Conservation (phyloP, 1,140 invertebrate genomes). For the Pogonognathellus flavescens region DNA sequence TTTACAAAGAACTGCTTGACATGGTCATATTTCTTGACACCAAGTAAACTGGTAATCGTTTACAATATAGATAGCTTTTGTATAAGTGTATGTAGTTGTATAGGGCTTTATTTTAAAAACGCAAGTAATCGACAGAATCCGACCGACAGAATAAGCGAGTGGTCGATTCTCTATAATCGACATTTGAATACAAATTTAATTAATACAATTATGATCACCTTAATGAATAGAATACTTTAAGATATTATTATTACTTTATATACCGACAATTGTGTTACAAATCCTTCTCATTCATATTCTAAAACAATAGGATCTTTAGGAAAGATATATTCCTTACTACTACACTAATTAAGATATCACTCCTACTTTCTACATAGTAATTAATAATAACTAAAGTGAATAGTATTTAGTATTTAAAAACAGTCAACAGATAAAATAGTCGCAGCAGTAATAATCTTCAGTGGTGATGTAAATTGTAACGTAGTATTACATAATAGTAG, state of each 20-base stretch:
- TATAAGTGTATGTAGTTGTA: background rate
- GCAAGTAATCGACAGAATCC: background rate
- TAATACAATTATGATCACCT: too few species aligned
- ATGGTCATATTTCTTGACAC: background rate
- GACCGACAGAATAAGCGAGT: conserved; percentile 5
- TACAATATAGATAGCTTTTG: background rate
- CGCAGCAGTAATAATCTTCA: background rate
- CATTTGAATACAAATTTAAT: conserved; percentile 36
- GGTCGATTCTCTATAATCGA: background rate
- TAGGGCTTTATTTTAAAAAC: conserved; percentile 25
- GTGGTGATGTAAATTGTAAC: too few species aligned
- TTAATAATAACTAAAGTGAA: conserved; percentile 1
- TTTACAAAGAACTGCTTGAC: conserved; percentile 12
- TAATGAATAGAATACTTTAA: too few species aligned
- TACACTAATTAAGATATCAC: background rate
- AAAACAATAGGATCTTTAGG: conserved; percentile 3
- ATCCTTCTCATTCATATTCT: too few species aligned
- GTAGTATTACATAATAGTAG: too few species aligned
- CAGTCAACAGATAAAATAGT: conserved; percentile 38
- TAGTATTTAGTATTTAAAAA: conserved; percentile 17
- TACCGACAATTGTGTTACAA: too few species aligned
- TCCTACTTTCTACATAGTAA: background rate
- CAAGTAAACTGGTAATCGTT: conserved; percentile 12
- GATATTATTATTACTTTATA: too few species aligned
- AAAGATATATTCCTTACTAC: background rate